Evolutionary conservation across 2,797 vertebrate genomes (phyloP), one percentile per base, ranked within the genome.

Genomic region (Brachymystax lenok): DNA sequence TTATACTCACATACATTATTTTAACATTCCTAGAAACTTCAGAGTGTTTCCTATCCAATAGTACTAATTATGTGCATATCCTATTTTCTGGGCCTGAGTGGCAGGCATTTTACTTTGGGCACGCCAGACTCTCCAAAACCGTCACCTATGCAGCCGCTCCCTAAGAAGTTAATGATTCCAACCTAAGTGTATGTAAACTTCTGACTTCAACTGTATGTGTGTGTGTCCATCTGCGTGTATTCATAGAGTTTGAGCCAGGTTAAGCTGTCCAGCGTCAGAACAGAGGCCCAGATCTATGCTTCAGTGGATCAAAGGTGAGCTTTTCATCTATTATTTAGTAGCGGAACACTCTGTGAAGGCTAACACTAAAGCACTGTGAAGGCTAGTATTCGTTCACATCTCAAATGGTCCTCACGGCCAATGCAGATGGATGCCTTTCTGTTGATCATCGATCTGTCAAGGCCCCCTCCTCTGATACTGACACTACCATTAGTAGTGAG

Each of bases 261-360:
- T 84, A 76, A 75, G 73, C 78, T 76, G 64, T 52, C 21, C 19
- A 2, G 35, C 28, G 51, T 69, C 28, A 21, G 59, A 59, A 46
- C 40, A 46, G 40, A 46, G 68, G 64, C 40, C 35, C 30, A 61
- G 68, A 73, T 77, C 77, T 71, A 76, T 86, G 40, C 16, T 80
- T 73, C 74, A 24, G 3, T 40, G 77, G 80, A 75, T 88, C 69
- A 82, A 85, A 88, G 76, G 54, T 5, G 5, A 52, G 0, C 12
- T 75, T 80, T 84, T 86, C 59, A 85, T 90, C 77, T 64, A 87
- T 88, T 90, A 90, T 90, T 88, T 74, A 91, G 78, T 75, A 79
- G 66, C 16, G 24, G 69, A 35, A 59, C 40, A 68, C 68, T 8
- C 46, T 35, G 74, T 30, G 54, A 87, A 46, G 40, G 40, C 40